phyloP scores from a whole-genome alignment of 2,797 vertebrate species.

The Acropternis orthonyx region DNA sequence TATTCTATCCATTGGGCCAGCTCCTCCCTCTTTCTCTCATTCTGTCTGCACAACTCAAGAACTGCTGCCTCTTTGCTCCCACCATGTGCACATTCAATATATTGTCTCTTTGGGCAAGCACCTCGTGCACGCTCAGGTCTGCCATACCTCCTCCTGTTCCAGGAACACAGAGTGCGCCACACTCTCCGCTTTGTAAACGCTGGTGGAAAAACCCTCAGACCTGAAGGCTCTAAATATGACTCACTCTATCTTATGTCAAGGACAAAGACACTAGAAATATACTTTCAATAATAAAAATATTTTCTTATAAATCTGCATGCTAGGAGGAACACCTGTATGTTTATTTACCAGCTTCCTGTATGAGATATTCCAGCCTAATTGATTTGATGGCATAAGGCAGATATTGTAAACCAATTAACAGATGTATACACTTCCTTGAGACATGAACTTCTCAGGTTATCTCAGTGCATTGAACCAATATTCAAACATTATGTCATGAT shows the following conservation, averaged over 20 bases:
- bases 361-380: not conserved
- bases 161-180: accelerated
- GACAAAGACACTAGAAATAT: not conserved
- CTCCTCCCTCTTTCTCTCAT: not conserved
- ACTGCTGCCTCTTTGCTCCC: not conserved
- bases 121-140: accelerated
- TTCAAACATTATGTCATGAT: not conserved
- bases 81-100: not conserved
- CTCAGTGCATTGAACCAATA: not conserved
- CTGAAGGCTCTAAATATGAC: not conserved
- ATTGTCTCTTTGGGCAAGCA: not conserved
- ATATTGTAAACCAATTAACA: not conserved
- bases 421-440: not conserved
- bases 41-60: not conserved
- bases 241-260: not conserved
- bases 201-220: not conserved
- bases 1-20: not conserved
- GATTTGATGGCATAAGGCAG: not conserved
- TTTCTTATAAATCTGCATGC: not conserved
- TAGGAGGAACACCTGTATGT: not conserved
- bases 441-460: not conserved
- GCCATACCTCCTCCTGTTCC: accelerated
- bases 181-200: accelerated
- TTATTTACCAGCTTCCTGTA: not conserved
- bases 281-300: not conserved